These are phyloP conservation scores for Caiman crocodilus DNA, from an alignment of 2,797 vertebrate species.

Conservation along the genomic window DNA sequence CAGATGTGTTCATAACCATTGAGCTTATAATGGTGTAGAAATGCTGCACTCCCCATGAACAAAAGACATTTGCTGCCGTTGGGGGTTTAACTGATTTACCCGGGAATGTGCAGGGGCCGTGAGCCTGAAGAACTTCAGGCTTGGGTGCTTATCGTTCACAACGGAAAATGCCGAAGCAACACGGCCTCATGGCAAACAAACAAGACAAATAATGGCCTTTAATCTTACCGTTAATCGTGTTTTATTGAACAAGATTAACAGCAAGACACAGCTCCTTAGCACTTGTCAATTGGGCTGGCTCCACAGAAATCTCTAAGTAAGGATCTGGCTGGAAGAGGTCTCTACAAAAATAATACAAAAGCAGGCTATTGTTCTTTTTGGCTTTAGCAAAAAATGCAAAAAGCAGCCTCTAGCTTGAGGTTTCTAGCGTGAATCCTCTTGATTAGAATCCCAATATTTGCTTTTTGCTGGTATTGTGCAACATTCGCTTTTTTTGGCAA, in stretches of 20 bases:
- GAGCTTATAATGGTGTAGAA: constrained; percentile 58
- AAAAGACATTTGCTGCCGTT: constrained; percentile 47
- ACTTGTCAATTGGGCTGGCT: constrained; percentile 1
- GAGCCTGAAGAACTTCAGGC: constrained; percentile 25
- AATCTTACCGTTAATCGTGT: neutral
- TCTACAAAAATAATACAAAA: neutral
- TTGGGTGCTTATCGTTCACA: neutral
- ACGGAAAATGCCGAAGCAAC: neutral
- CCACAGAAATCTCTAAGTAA: neutral
- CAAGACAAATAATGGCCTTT: constrained; percentile 27
- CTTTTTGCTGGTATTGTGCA: neutral
- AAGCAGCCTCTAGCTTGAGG: rapidly evolving
- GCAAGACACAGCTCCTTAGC: constrained; percentile 8
- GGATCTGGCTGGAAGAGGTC: neutral
- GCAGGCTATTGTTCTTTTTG: constrained; percentile 7
- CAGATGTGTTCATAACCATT: constrained; percentile 29
- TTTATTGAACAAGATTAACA: constrained; percentile 55
- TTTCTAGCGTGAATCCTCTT: rapidly evolving
- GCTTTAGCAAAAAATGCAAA: neutral
- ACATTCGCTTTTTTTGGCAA: neutral
- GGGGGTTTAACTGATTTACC: constrained; percentile 42
- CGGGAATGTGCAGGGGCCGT: constrained; percentile 19
- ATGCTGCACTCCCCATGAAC: constrained; percentile 25
- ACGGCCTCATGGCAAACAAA: neutral
- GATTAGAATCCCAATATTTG: neutral